Percentiles rank a stretch among this genome's conserved stretches.
phyloP scores from a whole-genome alignment of 2,888 invertebrate species.

The Coelopa pilipes region DNA sequence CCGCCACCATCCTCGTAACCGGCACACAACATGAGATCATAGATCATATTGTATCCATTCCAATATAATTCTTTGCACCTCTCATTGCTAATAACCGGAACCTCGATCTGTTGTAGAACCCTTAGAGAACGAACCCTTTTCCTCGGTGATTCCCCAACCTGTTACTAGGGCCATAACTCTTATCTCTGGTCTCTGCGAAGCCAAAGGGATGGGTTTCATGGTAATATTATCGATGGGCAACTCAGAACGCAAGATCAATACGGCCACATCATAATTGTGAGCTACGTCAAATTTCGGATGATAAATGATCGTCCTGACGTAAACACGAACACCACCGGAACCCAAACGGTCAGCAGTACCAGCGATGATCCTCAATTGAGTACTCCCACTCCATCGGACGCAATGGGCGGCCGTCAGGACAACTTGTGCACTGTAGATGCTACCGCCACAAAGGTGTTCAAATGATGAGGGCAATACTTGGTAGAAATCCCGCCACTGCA shows the following conservation, averaged over 20 bases:
- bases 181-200: slow-evolving; percentile 39
- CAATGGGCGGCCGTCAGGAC: slow-evolving; percentile 61
- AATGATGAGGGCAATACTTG: slow-evolving; percentile 39
- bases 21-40: slow-evolving; percentile 60
- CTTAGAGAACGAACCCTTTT: slow-evolving; percentile 47
- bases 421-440: slow-evolving; percentile 44
- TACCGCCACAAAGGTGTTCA: slow-evolving; percentile 48
- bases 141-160: slow-evolving; percentile 56
- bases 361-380: slow-evolving; percentile 39
- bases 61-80: slow-evolving; percentile 49
- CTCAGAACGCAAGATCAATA: slow-evolving; percentile 56
- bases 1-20: slow-evolving; percentile 52
- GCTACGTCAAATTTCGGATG: slow-evolving; percentile 63
- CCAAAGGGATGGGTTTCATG: slow-evolving; percentile 49
- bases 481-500: slow-evolving; percentile 48
- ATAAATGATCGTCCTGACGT: slow-evolving; percentile 68
- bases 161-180: slow-evolving; percentile 50
- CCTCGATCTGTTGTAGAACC: slow-evolving; percentile 50
- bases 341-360: slow-evolving; percentile 52
- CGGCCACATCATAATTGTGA: slow-evolving; percentile 70
- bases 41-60: slow-evolving; percentile 41
- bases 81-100: slow-evolving; percentile 53
- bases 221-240: slow-evolving; percentile 47
- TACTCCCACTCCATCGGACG: slow-evolving; percentile 45
- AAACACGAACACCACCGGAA: slow-evolving; percentile 68